phyloP scores from a whole-genome alignment of 1,140 invertebrate genomes.

The Drosophila pectinifera region DNA sequence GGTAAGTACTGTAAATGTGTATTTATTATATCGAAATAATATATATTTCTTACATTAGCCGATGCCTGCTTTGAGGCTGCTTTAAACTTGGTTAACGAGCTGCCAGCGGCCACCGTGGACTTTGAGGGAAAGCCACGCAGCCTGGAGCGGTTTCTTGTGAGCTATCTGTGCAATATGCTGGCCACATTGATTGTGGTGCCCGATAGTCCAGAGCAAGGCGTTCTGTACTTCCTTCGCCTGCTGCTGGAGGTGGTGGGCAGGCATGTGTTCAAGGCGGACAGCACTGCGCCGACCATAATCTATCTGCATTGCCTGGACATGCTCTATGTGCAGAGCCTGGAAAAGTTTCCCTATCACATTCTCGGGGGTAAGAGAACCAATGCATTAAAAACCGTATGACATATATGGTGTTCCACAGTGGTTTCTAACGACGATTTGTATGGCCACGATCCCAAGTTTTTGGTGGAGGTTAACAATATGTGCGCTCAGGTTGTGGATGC shows the following conservation, averaged over 20 bases:
- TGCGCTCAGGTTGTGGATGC: constrained; percentile 91
- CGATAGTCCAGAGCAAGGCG: constrained; percentile 94
- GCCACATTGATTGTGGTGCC: constrained; percentile 94
- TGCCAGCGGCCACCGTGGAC: constrained; percentile 91
- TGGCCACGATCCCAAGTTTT: constrained; percentile 94
- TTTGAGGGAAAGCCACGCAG: constrained; percentile 90
- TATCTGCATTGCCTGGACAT: constrained; percentile 86
- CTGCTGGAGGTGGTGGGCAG: constrained; percentile 91
- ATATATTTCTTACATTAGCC: constrained; percentile 86
- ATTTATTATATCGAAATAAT: background rate
- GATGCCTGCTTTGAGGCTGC: constrained; percentile 97
- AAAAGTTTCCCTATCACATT: constrained; percentile 79
- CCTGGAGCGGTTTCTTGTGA: constrained; percentile 90
- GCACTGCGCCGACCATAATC: constrained; percentile 87
- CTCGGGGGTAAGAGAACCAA: constrained; percentile 54
- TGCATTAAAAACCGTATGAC: background rate
- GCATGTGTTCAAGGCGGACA: constrained; percentile 88
- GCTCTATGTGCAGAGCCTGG: constrained; percentile 75
- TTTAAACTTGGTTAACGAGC: constrained; percentile 91
- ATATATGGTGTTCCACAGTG: constrained; percentile 85
- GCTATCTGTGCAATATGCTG: constrained; percentile 91
- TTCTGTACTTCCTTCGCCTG: constrained; percentile 91
- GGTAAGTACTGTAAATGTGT: constrained; percentile 13
- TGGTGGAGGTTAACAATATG: constrained; percentile 92
- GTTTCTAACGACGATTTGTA: constrained; percentile 98